Evolutionary conservation across 1,140 invertebrate genomes (phyloP), one percentile per base, ranked within the genome.

Genomic region (Drosophila repletoides): DNA sequence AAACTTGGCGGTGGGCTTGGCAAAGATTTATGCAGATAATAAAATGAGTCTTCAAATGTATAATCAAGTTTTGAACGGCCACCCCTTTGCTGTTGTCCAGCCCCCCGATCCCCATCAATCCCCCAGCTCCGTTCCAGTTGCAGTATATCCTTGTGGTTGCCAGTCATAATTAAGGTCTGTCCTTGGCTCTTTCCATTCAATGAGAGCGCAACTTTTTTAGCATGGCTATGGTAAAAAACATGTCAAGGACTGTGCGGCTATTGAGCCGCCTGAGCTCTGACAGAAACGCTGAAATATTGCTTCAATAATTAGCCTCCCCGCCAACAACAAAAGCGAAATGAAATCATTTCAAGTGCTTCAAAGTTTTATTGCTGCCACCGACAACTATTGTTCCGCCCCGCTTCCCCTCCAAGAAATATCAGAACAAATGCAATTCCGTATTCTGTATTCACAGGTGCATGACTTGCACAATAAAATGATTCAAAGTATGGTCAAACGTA

Each of bases 11-110:
- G 52, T 56, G 64, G 70, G 58, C 70, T 77, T 65, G 73, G 64
- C 64, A 58, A 84, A 77, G 77, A 83, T 77, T 83, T 83, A 83
- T 84, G 80, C 79, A 84, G 79, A 84, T 84, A 83, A 83, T 83
- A 84, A 84, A 83, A 83, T 84, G 79, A 83, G 70, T 77, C 79
- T 77, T 83, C 73, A 73, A 83, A 83, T 83, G 79, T 76, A 83
- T 81, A 81, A 83, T 81, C 72, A 81, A 81, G 77, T 83, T 83
- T 70, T 52, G 51, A 64, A 33, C 38, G 45, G 34, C 24, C 34
- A 40, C 31, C 21, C 43, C 28, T 26, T 43, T 49, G 17, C 55
- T 34, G 56, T 49, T 41, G 52, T 28, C 43, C 56, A 59, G 51
- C n/a, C n/a, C n/a, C n/a, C n/a, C n/a, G n/a, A n/a, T n/a, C n/a